phyloP scores from a whole-genome alignment of 2,113 vertebrate species.

The Trichomycterus rosablanca region DNA sequence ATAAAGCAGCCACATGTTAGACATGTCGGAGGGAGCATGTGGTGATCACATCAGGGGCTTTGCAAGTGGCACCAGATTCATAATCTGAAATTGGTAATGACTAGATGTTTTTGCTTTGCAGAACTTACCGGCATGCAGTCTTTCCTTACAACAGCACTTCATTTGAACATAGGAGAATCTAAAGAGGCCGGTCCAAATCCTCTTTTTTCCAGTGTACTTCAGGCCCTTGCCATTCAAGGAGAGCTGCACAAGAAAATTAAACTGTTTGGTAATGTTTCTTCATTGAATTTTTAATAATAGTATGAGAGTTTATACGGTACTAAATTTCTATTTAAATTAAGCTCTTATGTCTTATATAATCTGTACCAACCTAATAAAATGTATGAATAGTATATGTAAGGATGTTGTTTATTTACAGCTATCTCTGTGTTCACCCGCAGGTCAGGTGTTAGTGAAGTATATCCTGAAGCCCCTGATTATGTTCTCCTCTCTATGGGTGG shows the following conservation, averaged over 20 bases:
- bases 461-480: slow-evolving; percentile 80
- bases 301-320: background rate
- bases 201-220: slow-evolving; percentile 71
- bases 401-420: background rate
- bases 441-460: slow-evolving; percentile 81
- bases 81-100: too few species aligned
- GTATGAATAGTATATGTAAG: background rate
- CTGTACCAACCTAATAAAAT: too few species aligned
- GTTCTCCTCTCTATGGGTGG: slow-evolving; percentile 68
- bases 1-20: too few species aligned
- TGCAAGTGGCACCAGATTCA: too few species aligned
- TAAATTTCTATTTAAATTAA: too few species aligned
- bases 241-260: slow-evolving; percentile 83
- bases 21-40: too few species aligned
- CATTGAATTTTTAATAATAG: background rate
- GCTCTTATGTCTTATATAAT: too few species aligned
- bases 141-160: slow-evolving; percentile 72
- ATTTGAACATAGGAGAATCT: slow-evolving; percentile 54
- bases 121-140: slow-evolving; percentile 69
- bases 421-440: slow-evolving; percentile 54
- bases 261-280: slow-evolving; percentile 77
- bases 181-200: slow-evolving; percentile 56
- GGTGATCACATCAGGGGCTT: too few species aligned
- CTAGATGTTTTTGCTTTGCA: slow-evolving; percentile 43
- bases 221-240: slow-evolving; percentile 82